Evolutionary conservation across 1,140 invertebrate genomes (phyloP).

Genomic region (Drosophila gunungcola): DNA sequence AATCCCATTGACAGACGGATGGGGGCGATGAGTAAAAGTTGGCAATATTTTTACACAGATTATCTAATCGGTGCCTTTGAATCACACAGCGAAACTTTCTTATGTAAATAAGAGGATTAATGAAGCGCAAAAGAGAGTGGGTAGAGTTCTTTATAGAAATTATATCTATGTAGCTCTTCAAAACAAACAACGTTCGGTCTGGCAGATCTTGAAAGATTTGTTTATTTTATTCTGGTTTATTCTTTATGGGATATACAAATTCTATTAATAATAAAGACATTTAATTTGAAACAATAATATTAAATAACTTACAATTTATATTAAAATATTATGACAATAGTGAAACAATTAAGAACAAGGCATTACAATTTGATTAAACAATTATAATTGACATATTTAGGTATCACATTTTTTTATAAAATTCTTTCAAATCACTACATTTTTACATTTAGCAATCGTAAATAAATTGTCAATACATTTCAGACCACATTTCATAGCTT

Average conservation of each 20-base stretch:
- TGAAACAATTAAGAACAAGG: too few species aligned
- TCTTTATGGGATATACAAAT: background rate
- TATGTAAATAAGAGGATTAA: background rate
- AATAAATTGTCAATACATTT: background rate
- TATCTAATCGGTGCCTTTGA: conserved; percentile 30
- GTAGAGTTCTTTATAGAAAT: background rate
- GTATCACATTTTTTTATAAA: too few species aligned
- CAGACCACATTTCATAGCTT: background rate
- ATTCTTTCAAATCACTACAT: too few species aligned
- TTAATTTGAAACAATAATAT: too few species aligned
- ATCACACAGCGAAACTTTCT: conserved; percentile 11
- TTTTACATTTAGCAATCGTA: too few species aligned
- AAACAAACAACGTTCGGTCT: too few species aligned
- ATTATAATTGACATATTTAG: too few species aligned
- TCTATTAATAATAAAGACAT: background rate
- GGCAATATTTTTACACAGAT: conserved; percentile 21
- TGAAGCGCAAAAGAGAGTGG: background rate
- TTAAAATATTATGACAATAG: too few species aligned
- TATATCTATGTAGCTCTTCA: too few species aligned
- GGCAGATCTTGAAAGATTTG: background rate
- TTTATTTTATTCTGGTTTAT: too few species aligned
- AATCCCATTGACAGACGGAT: conserved; percentile 14
- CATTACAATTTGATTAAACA: too few species aligned
- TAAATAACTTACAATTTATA: too few species aligned
- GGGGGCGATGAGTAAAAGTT: conserved; percentile 44